Conservation (phyloP, 2,113 vertebrate genomes). For the Microcebus jonahi region DNA sequence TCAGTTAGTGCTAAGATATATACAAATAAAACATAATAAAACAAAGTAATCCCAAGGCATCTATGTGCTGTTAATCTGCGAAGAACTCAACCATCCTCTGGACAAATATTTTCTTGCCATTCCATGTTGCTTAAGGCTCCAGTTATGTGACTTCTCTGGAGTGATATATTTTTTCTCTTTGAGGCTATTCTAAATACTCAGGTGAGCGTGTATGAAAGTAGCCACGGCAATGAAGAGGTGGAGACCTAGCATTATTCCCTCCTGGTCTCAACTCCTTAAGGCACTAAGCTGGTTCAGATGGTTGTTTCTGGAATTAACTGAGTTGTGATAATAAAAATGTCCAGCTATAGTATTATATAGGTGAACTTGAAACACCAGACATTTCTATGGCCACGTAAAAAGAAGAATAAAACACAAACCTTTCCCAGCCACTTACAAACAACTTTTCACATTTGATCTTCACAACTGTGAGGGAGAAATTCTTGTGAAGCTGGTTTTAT, state of each 20-base stretch:
- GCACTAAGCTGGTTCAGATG: not conserved
- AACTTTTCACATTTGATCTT: slow-evolving; percentile 11
- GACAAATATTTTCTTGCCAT: not conserved
- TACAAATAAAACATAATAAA: not conserved
- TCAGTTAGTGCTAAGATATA: not conserved
- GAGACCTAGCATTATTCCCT: not conserved
- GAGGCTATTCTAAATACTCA: not conserved
- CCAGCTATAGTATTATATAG: not conserved
- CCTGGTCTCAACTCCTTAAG: not conserved
- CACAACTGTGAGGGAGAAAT: not conserved
- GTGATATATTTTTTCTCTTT: not conserved
- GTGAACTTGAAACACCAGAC: slow-evolving; percentile 26
- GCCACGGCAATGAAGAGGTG: not conserved
- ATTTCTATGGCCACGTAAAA: slow-evolving; percentile 34
- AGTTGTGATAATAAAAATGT: slow-evolving; percentile 57
- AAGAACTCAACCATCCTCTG: not conserved
- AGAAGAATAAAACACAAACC: slow-evolving; percentile 55
- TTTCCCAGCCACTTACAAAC: slow-evolving; percentile 6
- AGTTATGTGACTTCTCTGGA: not conserved
- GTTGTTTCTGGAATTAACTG: slow-evolving; percentile 59
- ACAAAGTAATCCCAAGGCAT: not conserved
- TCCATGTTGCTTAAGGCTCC: not conserved
- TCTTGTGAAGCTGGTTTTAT: not conserved
- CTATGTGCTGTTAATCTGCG: not conserved
- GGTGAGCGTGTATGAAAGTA: not conserved